A percentile compares a stretch with the other conserved stretches of the same genome.
These are phyloP conservation scores for Oopsacas minuta DNA, from an alignment of 37 sponge, comb jelly and placozoan genomes.

Conservation along the genomic window DNA sequence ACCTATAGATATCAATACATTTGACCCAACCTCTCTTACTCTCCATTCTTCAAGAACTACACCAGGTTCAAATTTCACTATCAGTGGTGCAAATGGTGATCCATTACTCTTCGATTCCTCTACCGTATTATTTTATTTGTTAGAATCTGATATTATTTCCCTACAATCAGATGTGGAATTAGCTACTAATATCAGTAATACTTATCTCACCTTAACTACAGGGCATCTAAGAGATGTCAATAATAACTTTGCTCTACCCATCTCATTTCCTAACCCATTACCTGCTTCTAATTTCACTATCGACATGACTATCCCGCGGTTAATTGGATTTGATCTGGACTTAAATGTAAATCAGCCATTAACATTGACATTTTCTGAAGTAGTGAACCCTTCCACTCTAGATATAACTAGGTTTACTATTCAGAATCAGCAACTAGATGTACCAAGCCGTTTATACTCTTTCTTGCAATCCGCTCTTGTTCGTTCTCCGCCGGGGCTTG, in stretches of 20 bases:
- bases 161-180: background rate
- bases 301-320: background rate
- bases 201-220: background rate
- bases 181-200: background rate
- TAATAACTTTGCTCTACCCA: background rate
- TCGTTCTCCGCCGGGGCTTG: background rate
- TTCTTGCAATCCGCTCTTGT: background rate
- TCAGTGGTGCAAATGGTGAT: background rate
- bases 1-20: constrained; percentile 53
- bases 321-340: constrained; percentile 7
- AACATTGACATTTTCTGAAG: constrained; percentile 52
- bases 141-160: background rate
- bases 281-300: background rate
- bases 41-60: constrained; percentile 28
- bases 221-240: background rate
- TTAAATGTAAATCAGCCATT: constrained; percentile 8
- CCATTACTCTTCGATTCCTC: background rate
- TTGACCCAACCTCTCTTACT: constrained; percentile 41
- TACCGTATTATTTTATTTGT: background rate
- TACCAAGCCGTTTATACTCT: background rate
- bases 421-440: constrained; percentile 29
- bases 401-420: constrained; percentile 41
- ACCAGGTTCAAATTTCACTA: background rate
- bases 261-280: background rate
- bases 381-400: constrained; percentile 46